Evolutionary conservation across 2,888 invertebrate species (phyloP).

Genomic region (Aleiodes testaceus): DNA sequence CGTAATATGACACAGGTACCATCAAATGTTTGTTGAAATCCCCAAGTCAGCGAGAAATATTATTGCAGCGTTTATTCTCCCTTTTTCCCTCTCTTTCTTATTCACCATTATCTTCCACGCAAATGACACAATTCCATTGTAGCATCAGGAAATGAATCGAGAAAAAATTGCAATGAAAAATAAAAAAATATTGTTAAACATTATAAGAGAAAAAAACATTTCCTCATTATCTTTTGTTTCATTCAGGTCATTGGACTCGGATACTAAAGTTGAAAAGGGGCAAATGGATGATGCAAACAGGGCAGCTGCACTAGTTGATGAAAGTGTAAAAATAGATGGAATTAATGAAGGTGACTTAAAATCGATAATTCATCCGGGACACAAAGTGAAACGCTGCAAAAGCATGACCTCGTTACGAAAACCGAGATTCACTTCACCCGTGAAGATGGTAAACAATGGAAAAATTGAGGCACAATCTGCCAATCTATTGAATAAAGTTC

Average conservation of each 20-base stretch:
- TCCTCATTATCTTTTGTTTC: neutral
- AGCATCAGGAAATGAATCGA: neutral
- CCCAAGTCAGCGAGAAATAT: too few relatives aligned
- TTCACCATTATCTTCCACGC: too few relatives aligned
- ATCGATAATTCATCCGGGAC: slow-evolving; percentile 17
- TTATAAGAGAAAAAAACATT: slow-evolving; percentile 8
- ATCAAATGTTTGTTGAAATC: too few relatives aligned
- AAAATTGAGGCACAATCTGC: slow-evolving; percentile 1
- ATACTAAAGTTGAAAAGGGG: neutral
- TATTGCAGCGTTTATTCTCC: too few relatives aligned
- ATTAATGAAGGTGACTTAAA: slow-evolving; percentile 29
- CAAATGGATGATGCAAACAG: slow-evolving; percentile 39
- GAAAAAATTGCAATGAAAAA: too few relatives aligned
- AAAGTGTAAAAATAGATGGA: slow-evolving; percentile 34
- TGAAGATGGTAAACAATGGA: slow-evolving; percentile 29
- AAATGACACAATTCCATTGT: neutral
- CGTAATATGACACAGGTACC: too few relatives aligned
- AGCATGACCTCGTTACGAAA: slow-evolving; percentile 23
- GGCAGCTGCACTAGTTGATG: slow-evolving; percentile 45
- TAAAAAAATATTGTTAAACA: too few relatives aligned
- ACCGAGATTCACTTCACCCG: slow-evolving; percentile 29
- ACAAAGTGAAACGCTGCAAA: slow-evolving; percentile 55
- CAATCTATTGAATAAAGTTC: slow-evolving; percentile 4
- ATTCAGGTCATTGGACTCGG: slow-evolving; percentile 3
- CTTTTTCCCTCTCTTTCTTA: too few relatives aligned